Evolutionary conservation across 92 coral and sea anemone species (phyloP), one percentile per base, ranked within the genome.

Genomic region (Parazoanthus darwini): DNA sequence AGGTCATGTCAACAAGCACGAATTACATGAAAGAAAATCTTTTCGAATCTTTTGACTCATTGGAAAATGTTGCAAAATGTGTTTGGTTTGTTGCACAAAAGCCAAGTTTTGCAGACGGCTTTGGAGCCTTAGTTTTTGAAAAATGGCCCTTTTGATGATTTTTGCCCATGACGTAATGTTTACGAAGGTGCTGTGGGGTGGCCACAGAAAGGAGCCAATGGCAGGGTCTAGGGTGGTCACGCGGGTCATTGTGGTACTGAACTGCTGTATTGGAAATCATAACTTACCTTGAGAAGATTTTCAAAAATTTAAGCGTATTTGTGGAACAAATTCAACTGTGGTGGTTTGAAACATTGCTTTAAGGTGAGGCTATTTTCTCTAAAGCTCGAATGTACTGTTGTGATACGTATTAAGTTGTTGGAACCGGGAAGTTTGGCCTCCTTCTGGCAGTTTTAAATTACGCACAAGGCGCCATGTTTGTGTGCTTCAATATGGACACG

Each of bases 191-290:
- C 87, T 84, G 79, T 84, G 87, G 87, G 87, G 87, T 84, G 87
- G 87, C 87, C 87, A 71, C 18, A 84, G 44, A 50, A 36, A 46
- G 77, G 78, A 71, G 75, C 87, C 87, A 84, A 84, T 84, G 26
- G 87, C 87, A 84, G 87, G 87, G 78, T 26, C 87, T 71, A 29
- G 87, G 78, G 87, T 84, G 87, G 87, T 84, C 87, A 84, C 87
- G 87, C 87, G 87, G 87, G 79, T 72, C 87, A 84, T 70, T 84
- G 68, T 84, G 87, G 87, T 84, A 84, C 87, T 43, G 75, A 82
- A 39, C 79, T 71, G 78, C 87, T 84, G 79, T 25, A 84, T 71
- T 44, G 78, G 54, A 71, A 84, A 71, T 48, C 78, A 71, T 84
- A 84, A 84, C 87, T 84, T 84, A 26, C 20, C 67, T 46, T 72